Evolutionary conservation across 2,113 vertebrate species (phyloP), one percentile per base, ranked within the genome.

Genomic region (Anseranas semipalmata): DNA sequence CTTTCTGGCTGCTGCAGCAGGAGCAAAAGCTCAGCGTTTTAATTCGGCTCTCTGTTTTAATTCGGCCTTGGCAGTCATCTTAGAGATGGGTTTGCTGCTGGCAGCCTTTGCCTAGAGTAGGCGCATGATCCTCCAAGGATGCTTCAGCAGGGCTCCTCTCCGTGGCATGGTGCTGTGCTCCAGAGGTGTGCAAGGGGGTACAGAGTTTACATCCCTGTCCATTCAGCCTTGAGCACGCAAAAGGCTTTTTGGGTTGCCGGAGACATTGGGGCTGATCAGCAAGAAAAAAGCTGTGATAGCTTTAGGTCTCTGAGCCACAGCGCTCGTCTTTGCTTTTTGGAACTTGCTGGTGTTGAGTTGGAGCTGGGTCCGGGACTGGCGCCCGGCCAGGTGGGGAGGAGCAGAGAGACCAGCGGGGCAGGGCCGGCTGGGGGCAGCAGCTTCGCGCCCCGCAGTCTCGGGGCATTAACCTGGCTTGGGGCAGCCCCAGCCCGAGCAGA

Each of bases 251-350:
- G 70, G 68, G 52, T 84, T 91, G 85, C 56, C 3, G 4, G 52
- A 71, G 84, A 30, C 48, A 52, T 17, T 85, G 74, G 37, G 43
- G 55, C 81, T 77, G 89, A 12, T n/a, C 13, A 24, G 39, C 1
- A 5, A 32, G 73, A n/a, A 62, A 24, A 45, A 15, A 10, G 16
- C 37, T 7, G 5, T 48, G 59, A 24, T 6, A 74, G 66, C 37
- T 77, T 37, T 50, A 25, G 63, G 33, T 89, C 28, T 58, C n/a
- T n/a, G n/a, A 71, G 89, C 77, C 43, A 16, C 76, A 70, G 72
- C 0, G 0, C 35, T 65, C 16, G 93, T 45, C 56, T 41, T 41
- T 50, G 24, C 8, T 0, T 11, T 17, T 50, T 8, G 7, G 85
- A 43, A 71, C 15, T 22, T 48, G 77, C 0, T 7, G 85, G 43